Conservation (phyloP, 2,888 invertebrate species). For the Acholoe squamosa region DNA sequence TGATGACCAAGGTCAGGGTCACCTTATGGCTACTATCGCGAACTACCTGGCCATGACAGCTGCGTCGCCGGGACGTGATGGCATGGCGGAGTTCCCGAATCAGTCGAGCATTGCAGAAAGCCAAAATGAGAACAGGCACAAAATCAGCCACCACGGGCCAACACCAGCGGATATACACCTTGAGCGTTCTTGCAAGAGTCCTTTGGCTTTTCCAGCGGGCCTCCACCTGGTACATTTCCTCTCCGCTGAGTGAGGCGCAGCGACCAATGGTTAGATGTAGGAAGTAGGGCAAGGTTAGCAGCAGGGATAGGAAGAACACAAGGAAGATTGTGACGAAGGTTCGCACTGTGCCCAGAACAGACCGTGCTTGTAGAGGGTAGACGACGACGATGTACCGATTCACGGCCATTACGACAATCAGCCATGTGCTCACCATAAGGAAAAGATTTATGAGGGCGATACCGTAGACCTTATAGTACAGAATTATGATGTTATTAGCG, state of each 20-base stretch:
- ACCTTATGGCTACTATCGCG: conserved; percentile 75
- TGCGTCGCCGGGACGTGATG: conserved; percentile 73
- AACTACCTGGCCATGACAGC: conserved; percentile 71
- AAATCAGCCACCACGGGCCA: conserved; percentile 80
- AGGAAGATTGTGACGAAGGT: conserved; percentile 87
- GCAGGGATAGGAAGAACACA: conserved; percentile 87
- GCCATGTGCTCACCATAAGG: conserved; percentile 89
- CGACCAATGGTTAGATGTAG: conserved; percentile 42
- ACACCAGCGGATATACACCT: conserved; percentile 68
- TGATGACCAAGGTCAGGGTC: conserved; percentile 78
- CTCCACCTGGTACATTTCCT: conserved; percentile 17
- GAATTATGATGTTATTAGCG: conserved; percentile 84
- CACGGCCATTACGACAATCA: conserved; percentile 89
- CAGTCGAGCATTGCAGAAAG: conserved; percentile 78
- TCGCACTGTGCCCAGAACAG: conserved; percentile 85
- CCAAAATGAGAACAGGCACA: conserved; percentile 76
- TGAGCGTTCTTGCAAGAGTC: neutral
- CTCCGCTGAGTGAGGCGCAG: conserved; percentile 26
- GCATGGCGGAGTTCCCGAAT: conserved; percentile 78
- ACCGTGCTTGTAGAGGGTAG: conserved; percentile 86
- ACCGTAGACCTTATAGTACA: conserved; percentile 77
- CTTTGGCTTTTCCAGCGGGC: neutral
- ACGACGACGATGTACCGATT: conserved; percentile 90
- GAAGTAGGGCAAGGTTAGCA: conserved; percentile 87
- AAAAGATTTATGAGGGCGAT: conserved; percentile 79